These are phyloP conservation scores for Myotis planiceps DNA, from an alignment of 2,797 vertebrate genomes.

Conservation along the genomic window DNA sequence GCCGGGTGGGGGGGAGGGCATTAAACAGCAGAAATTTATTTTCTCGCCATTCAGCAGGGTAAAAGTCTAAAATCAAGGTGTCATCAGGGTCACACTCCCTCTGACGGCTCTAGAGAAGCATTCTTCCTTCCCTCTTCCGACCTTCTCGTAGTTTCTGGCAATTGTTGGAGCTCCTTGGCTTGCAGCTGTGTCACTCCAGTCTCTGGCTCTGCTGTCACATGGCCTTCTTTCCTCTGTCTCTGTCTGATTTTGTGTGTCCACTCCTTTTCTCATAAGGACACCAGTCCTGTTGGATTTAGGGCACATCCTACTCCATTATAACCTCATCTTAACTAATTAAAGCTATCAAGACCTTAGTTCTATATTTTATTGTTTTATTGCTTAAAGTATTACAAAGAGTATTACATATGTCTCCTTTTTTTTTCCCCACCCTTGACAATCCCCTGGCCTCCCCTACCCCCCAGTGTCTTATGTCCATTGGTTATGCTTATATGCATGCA, in stretches of 20 bases:
- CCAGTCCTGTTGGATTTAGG: neutral
- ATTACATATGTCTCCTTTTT: too few species aligned
- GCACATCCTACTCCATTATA: neutral
- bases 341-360: neutral
- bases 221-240: neutral
- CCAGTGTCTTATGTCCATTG: too few species aligned
- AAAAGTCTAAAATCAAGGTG: neutral
- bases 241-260: neutral
- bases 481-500: too few species aligned
- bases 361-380: too few species aligned
- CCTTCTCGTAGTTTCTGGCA: neutral
- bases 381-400: too few species aligned
- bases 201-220: neutral
- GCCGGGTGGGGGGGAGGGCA: neutral
- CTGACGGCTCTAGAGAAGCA: neutral
- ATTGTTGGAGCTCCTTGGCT: neutral
- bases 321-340: neutral
- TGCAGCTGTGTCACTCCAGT: rapidly evolving
- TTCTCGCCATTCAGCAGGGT: neutral
- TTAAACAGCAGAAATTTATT: neutral
- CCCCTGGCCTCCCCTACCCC: too few species aligned
- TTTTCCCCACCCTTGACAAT: too few species aligned
- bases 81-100: neutral
- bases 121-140: neutral
- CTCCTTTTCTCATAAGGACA: neutral